These are phyloP conservation scores for Pachycephus smyrnensis DNA, from an alignment of 2,888 invertebrate species.

Conservation along the genomic window DNA sequence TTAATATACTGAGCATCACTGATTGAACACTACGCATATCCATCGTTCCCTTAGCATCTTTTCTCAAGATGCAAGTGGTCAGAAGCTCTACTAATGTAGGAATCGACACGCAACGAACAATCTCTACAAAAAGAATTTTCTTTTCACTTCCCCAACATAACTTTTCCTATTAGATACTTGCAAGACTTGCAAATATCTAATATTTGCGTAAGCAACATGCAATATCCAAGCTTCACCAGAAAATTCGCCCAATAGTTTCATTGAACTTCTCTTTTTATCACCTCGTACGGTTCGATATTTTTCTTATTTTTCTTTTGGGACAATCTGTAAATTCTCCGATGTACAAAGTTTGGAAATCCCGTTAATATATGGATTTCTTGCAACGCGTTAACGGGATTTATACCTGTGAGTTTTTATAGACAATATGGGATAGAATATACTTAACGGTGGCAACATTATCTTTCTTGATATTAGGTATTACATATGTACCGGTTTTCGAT, in stretches of 20 bases:
- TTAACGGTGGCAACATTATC: constrained; percentile 53
- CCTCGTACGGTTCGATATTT: neutral
- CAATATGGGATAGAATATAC: constrained; percentile 58
- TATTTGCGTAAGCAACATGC: neutral
- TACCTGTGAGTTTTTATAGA: constrained; percentile 37
- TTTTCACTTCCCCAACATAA: neutral
- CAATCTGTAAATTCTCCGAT: neutral
- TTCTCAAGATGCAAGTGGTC: neutral
- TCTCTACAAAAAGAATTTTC: neutral
- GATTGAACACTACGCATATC: neutral
- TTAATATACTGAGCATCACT: neutral
- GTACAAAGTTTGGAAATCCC: constrained; percentile 8
- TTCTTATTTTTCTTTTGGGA: neutral
- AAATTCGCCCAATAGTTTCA: neutral
- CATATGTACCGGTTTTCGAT: constrained; percentile 22
- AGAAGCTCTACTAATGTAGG: neutral
- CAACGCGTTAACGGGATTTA: neutral
- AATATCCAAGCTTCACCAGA: neutral
- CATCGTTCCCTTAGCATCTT: neutral
- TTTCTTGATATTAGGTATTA: constrained; percentile 41
- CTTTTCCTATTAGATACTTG: neutral
- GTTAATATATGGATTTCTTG: neutral
- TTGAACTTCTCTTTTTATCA: neutral
- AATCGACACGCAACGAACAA: neutral
- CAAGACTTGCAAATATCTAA: neutral